These are phyloP conservation scores for Bombus soroeensis DNA, from an alignment of 1,140 invertebrate species.

Conservation along the genomic window DNA sequence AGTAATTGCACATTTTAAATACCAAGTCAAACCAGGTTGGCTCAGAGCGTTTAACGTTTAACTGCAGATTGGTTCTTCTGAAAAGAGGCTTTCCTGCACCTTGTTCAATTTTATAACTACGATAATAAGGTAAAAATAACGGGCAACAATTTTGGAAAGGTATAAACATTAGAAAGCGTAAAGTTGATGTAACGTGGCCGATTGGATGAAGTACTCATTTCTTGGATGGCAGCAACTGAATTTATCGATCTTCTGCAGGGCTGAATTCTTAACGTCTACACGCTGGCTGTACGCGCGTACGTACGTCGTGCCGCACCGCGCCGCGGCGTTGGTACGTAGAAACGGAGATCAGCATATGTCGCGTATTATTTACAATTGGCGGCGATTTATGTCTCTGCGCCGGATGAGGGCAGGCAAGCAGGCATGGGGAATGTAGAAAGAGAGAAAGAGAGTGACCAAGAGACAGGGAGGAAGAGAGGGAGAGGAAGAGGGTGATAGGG, in stretches of 20 bases:
- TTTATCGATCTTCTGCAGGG: conserved; percentile 16
- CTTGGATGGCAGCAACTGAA: neutral
- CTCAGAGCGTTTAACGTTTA: no score
- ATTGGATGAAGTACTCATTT: conserved; percentile 30
- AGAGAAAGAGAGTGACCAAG: neutral
- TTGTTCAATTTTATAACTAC: no score
- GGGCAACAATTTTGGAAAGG: no score
- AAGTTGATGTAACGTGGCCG: neutral
- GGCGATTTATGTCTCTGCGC: conserved; percentile 76
- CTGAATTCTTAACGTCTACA: conserved; percentile 31
- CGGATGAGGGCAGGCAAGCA: conserved; percentile 70
- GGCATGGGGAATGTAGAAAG: conserved; percentile 37
- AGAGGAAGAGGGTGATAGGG: conserved; percentile 14
- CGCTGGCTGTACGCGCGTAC: neutral
- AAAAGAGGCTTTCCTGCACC: no score
- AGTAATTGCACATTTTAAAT: neutral
- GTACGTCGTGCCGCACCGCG: no score
- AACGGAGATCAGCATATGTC: conserved; percentile 77
- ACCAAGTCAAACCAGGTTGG: no score
- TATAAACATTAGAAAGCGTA: neutral
- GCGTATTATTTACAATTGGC: conserved; percentile 80
- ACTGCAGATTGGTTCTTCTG: no score
- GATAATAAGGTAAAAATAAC: no score
- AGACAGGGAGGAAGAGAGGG: conserved; percentile 3
- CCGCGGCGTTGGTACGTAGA: conserved; percentile 48